phyloP scores from a whole-genome alignment of 2,888 invertebrate genomes.

The Orchestes rusci region DNA sequence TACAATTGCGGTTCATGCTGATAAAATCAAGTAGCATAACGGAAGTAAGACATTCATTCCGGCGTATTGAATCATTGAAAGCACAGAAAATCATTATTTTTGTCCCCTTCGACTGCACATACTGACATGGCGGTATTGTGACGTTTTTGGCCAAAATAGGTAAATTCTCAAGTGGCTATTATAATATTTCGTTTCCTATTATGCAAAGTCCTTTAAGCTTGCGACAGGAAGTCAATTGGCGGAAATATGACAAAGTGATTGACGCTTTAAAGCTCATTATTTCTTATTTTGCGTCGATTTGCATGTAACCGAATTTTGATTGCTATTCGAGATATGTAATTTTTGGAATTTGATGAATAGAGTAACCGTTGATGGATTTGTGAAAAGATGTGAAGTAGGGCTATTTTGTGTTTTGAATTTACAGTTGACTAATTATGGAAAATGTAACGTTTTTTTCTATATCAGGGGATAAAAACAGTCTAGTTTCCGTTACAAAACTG shows the following conservation, averaged over 20 bases:
- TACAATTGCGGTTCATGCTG: too few species aligned
- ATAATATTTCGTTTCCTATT: conserved; percentile 27
- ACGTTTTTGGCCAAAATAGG: conserved; percentile 36
- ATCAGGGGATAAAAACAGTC: too few species aligned
- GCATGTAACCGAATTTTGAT: conserved; percentile 18
- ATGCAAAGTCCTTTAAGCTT: conserved; percentile 13
- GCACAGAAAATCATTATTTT: too few species aligned
- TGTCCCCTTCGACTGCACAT: too few species aligned
- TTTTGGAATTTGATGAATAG: conserved; percentile 7
- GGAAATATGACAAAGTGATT: conserved; percentile 36
- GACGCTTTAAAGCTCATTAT: conserved; percentile 35
- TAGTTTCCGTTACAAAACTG: too few species aligned
- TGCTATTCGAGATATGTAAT: conserved; percentile 17
- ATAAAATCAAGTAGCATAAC: too few species aligned
- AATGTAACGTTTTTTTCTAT: not conserved
- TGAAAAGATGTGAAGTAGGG: not conserved
- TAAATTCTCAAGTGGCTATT: conserved; percentile 27
- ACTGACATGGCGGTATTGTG: conserved; percentile 35
- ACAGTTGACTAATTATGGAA: not conserved
- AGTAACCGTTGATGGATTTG: not conserved
- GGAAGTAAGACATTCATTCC: too few species aligned
- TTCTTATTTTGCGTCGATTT: conserved; percentile 19
- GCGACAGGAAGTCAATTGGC: conserved; percentile 36
- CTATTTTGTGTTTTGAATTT: not conserved
- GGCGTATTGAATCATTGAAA: too few species aligned